A percentile compares a stretch with the other conserved stretches of the same genome.
These are phyloP conservation scores for Meloidogyne floridensis DNA, from an alignment of 1,140 invertebrate genomes.

Conservation along the genomic window DNA sequence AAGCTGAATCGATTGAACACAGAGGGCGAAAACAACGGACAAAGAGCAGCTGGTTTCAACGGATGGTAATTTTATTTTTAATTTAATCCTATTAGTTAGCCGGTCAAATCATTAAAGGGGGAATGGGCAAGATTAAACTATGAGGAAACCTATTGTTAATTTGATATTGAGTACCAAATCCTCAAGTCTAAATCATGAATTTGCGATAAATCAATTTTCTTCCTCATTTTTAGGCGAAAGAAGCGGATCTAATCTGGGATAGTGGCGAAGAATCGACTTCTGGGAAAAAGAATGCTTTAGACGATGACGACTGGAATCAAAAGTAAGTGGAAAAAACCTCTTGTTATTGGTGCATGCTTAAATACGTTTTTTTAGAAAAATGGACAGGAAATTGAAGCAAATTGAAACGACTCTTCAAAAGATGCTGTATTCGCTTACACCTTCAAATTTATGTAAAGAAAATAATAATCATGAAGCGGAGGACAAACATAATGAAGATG, in stretches of 20 bases:
- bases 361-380: too few relatives aligned
- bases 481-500: neutral
- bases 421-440: neutral
- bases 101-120: too few relatives aligned
- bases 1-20: conserved; percentile 79
- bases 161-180: too few relatives aligned
- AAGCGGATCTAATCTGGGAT: conserved; percentile 84
- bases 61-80: conserved; percentile 66
- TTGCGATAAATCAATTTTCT: neutral
- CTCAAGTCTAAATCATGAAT: too few relatives aligned
- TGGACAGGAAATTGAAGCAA: neutral
- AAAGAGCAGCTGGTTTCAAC: conserved; percentile 76
- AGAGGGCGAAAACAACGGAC: conserved; percentile 70
- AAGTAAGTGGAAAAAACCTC: neutral
- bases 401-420: neutral
- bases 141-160: too few relatives aligned
- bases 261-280: conserved; percentile 67
- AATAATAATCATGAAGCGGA: neutral
- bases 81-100: neutral
- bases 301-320: neutral
- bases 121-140: too few relatives aligned
- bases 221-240: conserved; percentile 70
- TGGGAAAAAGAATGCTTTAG: neutral
- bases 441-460: neutral
- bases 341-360: too few relatives aligned